Conservation (phyloP, 2,113 vertebrate genomes). For the Sorex araneus region DNA sequence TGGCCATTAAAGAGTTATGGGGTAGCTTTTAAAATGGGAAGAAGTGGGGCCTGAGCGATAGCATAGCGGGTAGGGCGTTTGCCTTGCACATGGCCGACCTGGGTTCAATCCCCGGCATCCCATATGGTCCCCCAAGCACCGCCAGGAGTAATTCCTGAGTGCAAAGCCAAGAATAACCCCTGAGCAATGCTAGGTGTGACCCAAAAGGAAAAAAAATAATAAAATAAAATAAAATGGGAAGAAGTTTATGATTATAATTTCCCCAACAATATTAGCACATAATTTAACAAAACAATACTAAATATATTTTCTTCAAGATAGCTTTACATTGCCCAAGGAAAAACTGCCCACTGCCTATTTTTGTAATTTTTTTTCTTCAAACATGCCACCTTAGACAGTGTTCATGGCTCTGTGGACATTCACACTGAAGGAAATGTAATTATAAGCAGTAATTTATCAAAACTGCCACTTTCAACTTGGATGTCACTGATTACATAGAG, state of each 20-base stretch:
- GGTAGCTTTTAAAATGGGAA: not conserved
- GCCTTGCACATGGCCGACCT: too few relatives aligned
- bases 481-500: conserved; percentile 73
- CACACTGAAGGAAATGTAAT: conserved; percentile 68
- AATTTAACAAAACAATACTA: not conserved
- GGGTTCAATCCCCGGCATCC: too few relatives aligned
- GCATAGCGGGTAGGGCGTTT: too few relatives aligned
- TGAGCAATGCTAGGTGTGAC: too few relatives aligned
- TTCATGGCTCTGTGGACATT: conserved; percentile 32
- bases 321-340: not conserved
- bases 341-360: conserved; percentile 10
- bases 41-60: too few relatives aligned
- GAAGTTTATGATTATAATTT: not conserved
- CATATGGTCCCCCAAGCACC: too few relatives aligned
- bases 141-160: too few relatives aligned
- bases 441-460: conserved; percentile 73
- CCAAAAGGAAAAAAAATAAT: too few relatives aligned
- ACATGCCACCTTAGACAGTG: not conserved
- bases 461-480: conserved; percentile 67
- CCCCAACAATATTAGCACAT: not conserved
- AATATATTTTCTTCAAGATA: not conserved
- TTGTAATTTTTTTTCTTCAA: conserved; percentile 49
- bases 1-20: not conserved
- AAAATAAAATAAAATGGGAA: not conserved
- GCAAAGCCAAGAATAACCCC: too few relatives aligned